Conservation (phyloP, 2,888 invertebrate species). For the Zaprionus lineosus region DNA sequence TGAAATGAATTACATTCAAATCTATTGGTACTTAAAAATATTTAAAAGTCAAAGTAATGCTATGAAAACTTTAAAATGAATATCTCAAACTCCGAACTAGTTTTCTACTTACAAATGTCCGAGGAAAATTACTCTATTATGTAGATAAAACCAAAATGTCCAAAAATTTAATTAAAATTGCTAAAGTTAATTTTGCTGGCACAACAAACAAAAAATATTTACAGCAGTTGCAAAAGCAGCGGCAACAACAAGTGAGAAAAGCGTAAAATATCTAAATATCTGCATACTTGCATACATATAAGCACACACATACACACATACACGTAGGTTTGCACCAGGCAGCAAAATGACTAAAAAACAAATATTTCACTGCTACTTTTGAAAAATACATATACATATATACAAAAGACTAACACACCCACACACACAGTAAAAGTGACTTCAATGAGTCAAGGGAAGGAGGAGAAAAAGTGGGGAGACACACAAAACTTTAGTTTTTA, state of each 20-base stretch:
- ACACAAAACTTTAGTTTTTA: conserved; percentile 61
- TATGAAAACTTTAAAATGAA: conserved; percentile 25
- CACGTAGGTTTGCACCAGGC: too few species aligned
- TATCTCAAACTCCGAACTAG: conserved; percentile 29
- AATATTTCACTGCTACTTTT: conserved; percentile 47
- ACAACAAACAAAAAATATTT: conserved; percentile 41
- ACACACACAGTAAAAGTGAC: too few species aligned
- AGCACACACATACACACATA: conserved; percentile 18
- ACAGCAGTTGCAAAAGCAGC: conserved; percentile 20
- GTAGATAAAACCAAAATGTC: conserved; percentile 58
- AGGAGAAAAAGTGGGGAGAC: not conserved
- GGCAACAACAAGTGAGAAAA: conserved; percentile 38
- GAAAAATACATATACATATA: conserved; percentile 4
- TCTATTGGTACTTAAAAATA: too few species aligned
- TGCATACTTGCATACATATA: too few species aligned
- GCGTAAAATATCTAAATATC: conserved; percentile 69
- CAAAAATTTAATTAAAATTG: conserved; percentile 75
- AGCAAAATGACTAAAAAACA: conserved; percentile 24
- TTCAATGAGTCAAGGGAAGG: not conserved
- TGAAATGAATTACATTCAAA: too few species aligned
- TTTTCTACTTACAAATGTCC: conserved; percentile 23
- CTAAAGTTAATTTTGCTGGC: conserved; percentile 67
- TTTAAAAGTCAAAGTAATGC: too few species aligned
- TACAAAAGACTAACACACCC: not conserved
- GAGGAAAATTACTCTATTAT: conserved; percentile 47